Percentiles rank a stretch among this genome's conserved stretches.
Conservation (phyloP, 1,140 invertebrate genomes). For the Bilobella aurantiaca region DNA sequence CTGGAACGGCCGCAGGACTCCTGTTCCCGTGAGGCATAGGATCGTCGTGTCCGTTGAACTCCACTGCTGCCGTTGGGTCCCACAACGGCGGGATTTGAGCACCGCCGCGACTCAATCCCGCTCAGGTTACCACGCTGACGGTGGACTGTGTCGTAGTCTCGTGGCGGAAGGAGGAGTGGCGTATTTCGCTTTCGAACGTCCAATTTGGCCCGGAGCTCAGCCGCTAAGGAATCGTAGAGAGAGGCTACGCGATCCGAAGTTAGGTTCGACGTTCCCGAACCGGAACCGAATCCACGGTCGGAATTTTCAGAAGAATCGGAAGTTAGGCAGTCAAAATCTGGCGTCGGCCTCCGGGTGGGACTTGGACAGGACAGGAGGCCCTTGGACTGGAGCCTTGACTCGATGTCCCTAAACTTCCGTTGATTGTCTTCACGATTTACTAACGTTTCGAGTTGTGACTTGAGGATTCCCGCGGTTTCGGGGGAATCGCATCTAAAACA, state of each 20-base stretch:
- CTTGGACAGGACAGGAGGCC: conserved; percentile 35
- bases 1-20: conserved; percentile 44
- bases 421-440: conserved; percentile 76
- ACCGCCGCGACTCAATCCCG: conserved; percentile 63
- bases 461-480: conserved; percentile 76
- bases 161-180: conserved; percentile 75
- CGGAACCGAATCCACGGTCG: conserved; percentile 37
- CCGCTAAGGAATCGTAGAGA: conserved; percentile 81
- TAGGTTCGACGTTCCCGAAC: conserved; percentile 28
- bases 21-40: conserved; percentile 32
- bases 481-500: conserved; percentile 67
- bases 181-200: conserved; percentile 40
- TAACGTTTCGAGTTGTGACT: conserved; percentile 66
- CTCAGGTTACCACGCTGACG: conserved; percentile 67
- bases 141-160: conserved; percentile 84
- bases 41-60: conserved; percentile 25
- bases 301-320: conserved; percentile 35
- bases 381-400: conserved; percentile 48
- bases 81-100: conserved; percentile 59
- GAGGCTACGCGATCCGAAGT: conserved; percentile 51
- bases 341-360: conserved; percentile 27
- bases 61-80: conserved; percentile 52
- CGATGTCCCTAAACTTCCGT: conserved; percentile 70
- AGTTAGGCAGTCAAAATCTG: conserved; percentile 33
- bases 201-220: conserved; percentile 77